These are phyloP conservation scores for Calephelis nemesis DNA, from an alignment of 1,140 invertebrate genomes.

Conservation along the genomic window DNA sequence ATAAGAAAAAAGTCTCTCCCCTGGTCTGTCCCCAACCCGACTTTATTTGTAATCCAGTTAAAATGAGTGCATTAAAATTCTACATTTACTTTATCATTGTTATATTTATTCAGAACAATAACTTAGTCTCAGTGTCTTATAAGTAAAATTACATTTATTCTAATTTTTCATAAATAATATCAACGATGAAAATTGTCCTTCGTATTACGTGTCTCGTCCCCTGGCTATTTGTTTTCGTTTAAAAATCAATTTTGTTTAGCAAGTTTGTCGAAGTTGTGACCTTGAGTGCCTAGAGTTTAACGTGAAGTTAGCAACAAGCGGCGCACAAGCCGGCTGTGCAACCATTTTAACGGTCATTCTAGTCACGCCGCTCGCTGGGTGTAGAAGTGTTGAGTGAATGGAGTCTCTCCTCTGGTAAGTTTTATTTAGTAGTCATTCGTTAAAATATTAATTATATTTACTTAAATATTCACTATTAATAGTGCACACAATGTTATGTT, in stretches of 20 bases:
- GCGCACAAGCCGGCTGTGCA: slow-evolving; percentile 27
- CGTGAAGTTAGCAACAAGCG: slow-evolving; percentile 30
- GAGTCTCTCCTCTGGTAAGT: slow-evolving; percentile 31
- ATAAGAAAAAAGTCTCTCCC: slow-evolving; percentile 31
- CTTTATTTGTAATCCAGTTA: slow-evolving; percentile 30
- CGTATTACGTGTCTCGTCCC: slow-evolving; percentile 34
- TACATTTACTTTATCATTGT: slow-evolving; percentile 25
- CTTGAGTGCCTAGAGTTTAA: slow-evolving; percentile 26
- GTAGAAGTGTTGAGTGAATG: slow-evolving; percentile 30
- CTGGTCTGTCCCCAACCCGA: slow-evolving; percentile 30
- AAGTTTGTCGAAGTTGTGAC: slow-evolving; percentile 24
- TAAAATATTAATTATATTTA: slow-evolving; percentile 26
- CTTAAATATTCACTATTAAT: slow-evolving; percentile 29
- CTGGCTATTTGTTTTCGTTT: slow-evolving; percentile 30
- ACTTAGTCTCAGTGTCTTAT: slow-evolving; percentile 30
- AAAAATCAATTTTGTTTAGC: slow-evolving; percentile 29
- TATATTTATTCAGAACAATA: slow-evolving; percentile 25
- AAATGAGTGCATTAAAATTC: slow-evolving; percentile 24
- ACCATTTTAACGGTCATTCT: slow-evolving; percentile 25
- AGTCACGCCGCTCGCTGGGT: slow-evolving; percentile 27
- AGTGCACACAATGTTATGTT: slow-evolving; percentile 26
- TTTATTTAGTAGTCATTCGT: slow-evolving; percentile 25
- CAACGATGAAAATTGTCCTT: slow-evolving; percentile 29
- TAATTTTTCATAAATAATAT: slow-evolving; percentile 31
- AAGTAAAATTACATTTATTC: slow-evolving; percentile 32